These are phyloP conservation scores for Atethmia centrago DNA, from an alignment of 2,888 invertebrate genomes.

Conservation along the genomic window DNA sequence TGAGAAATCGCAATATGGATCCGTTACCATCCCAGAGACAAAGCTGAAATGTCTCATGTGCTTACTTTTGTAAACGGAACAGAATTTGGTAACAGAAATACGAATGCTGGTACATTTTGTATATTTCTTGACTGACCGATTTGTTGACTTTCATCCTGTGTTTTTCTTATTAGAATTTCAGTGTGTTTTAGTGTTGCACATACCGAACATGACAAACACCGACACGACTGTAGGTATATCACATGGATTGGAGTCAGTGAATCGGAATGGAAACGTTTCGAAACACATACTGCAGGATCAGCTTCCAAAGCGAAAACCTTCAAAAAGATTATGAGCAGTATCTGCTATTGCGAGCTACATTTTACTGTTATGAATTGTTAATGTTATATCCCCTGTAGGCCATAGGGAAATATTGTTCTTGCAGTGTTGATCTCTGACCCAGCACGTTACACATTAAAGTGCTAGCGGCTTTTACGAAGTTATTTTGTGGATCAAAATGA, in stretches of 20 bases:
- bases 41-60: too few relatives aligned
- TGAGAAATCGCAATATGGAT: too few relatives aligned
- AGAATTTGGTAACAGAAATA: too few relatives aligned
- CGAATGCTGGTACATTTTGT: too few relatives aligned
- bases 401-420: constrained; percentile 28
- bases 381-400: constrained; percentile 30
- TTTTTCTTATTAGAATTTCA: too few relatives aligned
- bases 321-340: background rate
- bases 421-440: constrained; percentile 44
- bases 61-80: too few relatives aligned
- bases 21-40: too few relatives aligned
- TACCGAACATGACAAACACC: background rate
- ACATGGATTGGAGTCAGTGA: background rate
- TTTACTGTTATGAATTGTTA: constrained; percentile 10
- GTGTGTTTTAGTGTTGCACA: background rate
- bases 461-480: constrained; percentile 16
- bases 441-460: constrained; percentile 38
- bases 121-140: too few relatives aligned
- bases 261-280: background rate
- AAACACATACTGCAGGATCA: background rate
- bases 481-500: constrained; percentile 29
- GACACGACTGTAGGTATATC: background rate
- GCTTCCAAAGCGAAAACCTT: background rate
- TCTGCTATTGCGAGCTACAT: constrained; percentile 13
- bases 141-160: too few relatives aligned